phyloP scores from a whole-genome alignment of 2,113 vertebrate species.

The Erythrolamprus reginae region DNA sequence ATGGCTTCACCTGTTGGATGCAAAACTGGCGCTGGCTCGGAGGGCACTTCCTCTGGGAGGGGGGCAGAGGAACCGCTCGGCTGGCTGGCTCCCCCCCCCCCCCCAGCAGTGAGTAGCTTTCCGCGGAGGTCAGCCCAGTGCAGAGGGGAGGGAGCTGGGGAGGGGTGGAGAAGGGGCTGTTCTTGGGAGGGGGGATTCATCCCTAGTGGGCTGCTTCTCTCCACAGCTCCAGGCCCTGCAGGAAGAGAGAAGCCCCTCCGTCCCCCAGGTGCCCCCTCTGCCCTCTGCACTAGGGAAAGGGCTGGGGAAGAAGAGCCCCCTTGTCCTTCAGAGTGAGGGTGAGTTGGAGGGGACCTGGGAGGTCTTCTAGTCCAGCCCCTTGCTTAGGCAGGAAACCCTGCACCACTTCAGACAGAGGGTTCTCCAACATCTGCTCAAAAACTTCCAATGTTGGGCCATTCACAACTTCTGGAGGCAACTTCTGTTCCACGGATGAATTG shows the following conservation, averaged over 20 bases:
- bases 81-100: too few relatives aligned
- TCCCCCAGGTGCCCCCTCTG: not conserved
- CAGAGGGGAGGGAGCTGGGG: not conserved
- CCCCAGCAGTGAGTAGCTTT: not conserved
- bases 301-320: too few relatives aligned
- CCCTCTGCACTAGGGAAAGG: not conserved
- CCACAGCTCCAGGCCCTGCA: not conserved
- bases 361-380: too few relatives aligned
- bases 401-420: too few relatives aligned
- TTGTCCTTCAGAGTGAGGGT: too few relatives aligned
- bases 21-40: not conserved
- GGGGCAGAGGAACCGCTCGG: not conserved
- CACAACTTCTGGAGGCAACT: too few relatives aligned
- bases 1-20: not conserved
- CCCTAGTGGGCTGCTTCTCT: not conserved
- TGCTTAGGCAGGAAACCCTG: too few relatives aligned
- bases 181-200: conserved; percentile 33
- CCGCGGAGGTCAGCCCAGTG: not conserved
- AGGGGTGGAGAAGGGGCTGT: not conserved
- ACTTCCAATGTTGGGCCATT: too few relatives aligned
- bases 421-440: too few relatives aligned
- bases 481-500: too few relatives aligned
- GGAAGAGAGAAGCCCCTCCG: not conserved
- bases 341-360: too few relatives aligned
- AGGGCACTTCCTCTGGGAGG: too few relatives aligned